Conservation (phyloP, 2,888 invertebrate genomes). For the Melipona beecheii region DNA sequence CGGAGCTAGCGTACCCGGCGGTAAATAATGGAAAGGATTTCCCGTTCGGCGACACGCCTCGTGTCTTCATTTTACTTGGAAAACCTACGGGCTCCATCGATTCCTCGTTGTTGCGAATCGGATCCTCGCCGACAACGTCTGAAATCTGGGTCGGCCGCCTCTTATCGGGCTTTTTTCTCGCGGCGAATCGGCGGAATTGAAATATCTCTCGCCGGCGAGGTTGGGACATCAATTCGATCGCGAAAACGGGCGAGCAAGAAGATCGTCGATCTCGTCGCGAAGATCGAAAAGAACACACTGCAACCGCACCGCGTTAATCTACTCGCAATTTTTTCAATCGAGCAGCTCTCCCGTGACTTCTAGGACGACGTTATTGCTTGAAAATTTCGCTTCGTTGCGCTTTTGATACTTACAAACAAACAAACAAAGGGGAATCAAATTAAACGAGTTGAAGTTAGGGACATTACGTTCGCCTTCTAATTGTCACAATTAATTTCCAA, state of each 20-base stretch:
- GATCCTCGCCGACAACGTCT: constrained; percentile 27
- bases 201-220: constrained; percentile 25
- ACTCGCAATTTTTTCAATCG: neutral
- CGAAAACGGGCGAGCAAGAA: constrained; percentile 6
- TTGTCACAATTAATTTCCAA: too few relatives aligned
- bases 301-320: neutral
- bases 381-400: too few relatives aligned
- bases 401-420: too few relatives aligned
- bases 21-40: constrained; percentile 41
- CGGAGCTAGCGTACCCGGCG: constrained; percentile 3
- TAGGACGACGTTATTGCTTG: too few relatives aligned
- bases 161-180: constrained; percentile 36
- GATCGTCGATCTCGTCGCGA: constrained; percentile 11
- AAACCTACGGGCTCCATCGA: constrained; percentile 32
- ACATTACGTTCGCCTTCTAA: too few relatives aligned
- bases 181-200: constrained; percentile 35
- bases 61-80: constrained; percentile 32
- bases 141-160: constrained; percentile 48
- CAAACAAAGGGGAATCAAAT: too few relatives aligned
- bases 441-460: too few relatives aligned
- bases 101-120: constrained; percentile 22
- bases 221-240: constrained; percentile 14
- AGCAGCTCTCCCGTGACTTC: neutral
- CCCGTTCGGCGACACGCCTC: constrained; percentile 27
- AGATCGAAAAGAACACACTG: neutral